A percentile compares a stretch with the other conserved stretches of the same genome.
phyloP scores from a whole-genome alignment of 2,888 invertebrate genomes.

The Choristoneura rosaceana region DNA sequence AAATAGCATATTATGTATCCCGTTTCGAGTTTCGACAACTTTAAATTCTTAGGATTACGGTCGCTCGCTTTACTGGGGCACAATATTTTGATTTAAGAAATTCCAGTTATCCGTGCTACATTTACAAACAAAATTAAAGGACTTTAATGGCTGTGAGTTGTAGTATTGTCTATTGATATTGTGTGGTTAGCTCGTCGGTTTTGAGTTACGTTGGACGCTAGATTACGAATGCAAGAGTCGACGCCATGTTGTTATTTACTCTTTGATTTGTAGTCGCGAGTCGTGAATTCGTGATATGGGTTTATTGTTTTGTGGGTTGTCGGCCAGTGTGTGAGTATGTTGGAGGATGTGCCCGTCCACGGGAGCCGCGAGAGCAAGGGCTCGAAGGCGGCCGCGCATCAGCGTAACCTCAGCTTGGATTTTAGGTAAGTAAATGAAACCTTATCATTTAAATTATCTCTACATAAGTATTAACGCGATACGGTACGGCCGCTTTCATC shows the following conservation, averaged over 20 bases:
- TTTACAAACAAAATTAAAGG: constrained; percentile 47
- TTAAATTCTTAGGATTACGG: constrained; percentile 41
- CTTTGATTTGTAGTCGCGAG: constrained; percentile 67
- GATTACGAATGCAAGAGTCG: constrained; percentile 46
- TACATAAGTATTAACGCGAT: constrained; percentile 27
- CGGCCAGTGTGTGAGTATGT: constrained; percentile 78
- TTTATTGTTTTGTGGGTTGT: constrained; percentile 67
- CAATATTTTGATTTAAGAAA: constrained; percentile 26
- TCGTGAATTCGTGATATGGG: constrained; percentile 71
- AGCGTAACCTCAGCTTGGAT: constrained; percentile 95
- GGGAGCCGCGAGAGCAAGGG: constrained; percentile 75
- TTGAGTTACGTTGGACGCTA: constrained; percentile 8
- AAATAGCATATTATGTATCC: constrained; percentile 42
- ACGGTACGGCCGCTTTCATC: constrained; percentile 2
- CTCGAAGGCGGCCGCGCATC: constrained; percentile 86
- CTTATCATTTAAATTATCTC: constrained; percentile 43
- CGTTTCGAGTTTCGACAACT: constrained; percentile 41
- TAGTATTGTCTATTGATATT: constrained; percentile 40
- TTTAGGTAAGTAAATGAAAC: constrained; percentile 87
- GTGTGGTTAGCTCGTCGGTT: constrained; percentile 48
- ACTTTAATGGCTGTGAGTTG: constrained; percentile 51
- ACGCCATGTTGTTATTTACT: constrained; percentile 84
- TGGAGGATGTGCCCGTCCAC: constrained; percentile 84
- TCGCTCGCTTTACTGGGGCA: constrained; percentile 35
- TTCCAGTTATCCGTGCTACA: constrained; percentile 43